Evolutionary conservation across 30 jellyfish, hydroid and myxozoan species (phyloP).

Genomic region (Turritopsis rubra): DNA sequence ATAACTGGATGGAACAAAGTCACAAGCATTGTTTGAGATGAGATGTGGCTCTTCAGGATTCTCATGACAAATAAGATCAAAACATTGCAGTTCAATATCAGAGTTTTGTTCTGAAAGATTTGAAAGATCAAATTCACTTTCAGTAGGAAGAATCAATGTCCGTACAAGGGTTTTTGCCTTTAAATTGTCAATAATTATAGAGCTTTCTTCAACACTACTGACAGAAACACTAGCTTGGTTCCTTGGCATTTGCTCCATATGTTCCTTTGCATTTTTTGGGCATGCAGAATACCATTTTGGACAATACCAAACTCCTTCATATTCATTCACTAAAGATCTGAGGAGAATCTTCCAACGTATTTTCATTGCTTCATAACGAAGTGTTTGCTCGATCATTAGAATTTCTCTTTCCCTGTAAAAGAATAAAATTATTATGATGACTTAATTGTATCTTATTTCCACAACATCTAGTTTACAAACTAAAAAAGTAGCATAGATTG

Average conservation of each 20-base stretch:
- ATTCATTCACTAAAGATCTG: conserved; percentile 35
- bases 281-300: conserved; percentile 75
- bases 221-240: background rate
- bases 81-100: background rate
- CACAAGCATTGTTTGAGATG: background rate
- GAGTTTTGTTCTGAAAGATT: background rate
- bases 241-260: background rate
- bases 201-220: background rate
- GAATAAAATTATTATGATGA: background rate
- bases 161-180: background rate
- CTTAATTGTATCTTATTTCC: background rate
- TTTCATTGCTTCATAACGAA: conserved; percentile 79
- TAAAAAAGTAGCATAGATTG: no score
- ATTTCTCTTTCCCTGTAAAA: conserved; percentile 74
- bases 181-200: background rate
- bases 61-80: background rate
- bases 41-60: background rate
- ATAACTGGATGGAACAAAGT: background rate
- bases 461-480: background rate
- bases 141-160: background rate
- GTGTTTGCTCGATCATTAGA: conserved; percentile 49
- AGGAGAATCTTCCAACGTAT: conserved; percentile 73
- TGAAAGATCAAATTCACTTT: background rate
- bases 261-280: conserved; percentile 29
- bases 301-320: conserved; percentile 58